Percentiles rank a stretch among this genome's conserved stretches.
These are phyloP conservation scores for Pseudomyrmex concolor DNA, from an alignment of 1,140 invertebrate species.

Conservation along the genomic window DNA sequence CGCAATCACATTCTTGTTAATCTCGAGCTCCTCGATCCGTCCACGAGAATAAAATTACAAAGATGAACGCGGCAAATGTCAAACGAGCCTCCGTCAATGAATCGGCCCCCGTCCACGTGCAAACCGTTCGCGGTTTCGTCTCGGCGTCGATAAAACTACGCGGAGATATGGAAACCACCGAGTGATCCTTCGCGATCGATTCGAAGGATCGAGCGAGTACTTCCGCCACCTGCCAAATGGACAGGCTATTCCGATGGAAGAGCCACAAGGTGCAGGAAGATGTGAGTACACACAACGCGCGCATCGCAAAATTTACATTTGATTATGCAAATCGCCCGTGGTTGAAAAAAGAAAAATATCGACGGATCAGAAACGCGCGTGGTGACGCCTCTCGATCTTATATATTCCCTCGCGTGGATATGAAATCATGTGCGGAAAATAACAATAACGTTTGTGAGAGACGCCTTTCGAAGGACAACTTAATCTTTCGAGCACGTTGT, in stretches of 20 bases:
- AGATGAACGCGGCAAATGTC: background rate
- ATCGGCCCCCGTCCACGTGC: constrained; percentile 33
- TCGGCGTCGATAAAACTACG: background rate
- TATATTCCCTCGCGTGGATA: background rate
- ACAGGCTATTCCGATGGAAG: constrained; percentile 81
- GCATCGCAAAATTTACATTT: background rate
- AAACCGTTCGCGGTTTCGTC: constrained; percentile 1
- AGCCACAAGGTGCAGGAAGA: constrained; percentile 80
- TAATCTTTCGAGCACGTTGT: too few relatives aligned
- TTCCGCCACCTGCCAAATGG: constrained; percentile 73
- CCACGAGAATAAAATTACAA: background rate
- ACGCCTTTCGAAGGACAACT: too few relatives aligned
- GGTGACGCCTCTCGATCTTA: too few relatives aligned
- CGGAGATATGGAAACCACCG: constrained; percentile 1
- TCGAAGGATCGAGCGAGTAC: constrained; percentile 13
- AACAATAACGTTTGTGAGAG: too few relatives aligned
- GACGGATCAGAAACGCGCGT: background rate
- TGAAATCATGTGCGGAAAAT: too few relatives aligned
- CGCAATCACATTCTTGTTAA: background rate
- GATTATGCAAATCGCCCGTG: constrained; percentile 64
- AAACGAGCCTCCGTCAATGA: background rate
- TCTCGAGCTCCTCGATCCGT: constrained; percentile 4
- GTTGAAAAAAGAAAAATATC: background rate
- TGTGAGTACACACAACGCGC: constrained; percentile 73
- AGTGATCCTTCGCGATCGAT: constrained; percentile 3